These are phyloP conservation scores for Hypomecis punctinalis DNA, from an alignment of 2,888 invertebrate species.

Conservation along the genomic window DNA sequence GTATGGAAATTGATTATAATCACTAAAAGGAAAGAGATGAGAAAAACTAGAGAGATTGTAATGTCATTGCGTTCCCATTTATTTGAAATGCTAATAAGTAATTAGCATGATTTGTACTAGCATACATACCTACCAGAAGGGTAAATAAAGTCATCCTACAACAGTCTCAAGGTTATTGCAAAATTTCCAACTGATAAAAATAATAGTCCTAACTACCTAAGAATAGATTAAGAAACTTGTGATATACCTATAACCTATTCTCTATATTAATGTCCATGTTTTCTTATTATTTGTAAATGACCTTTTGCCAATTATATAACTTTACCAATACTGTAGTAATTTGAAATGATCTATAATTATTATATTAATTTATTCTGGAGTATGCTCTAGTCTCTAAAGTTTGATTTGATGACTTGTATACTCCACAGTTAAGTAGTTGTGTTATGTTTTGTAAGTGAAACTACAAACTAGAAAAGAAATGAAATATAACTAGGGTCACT, in stretches of 20 bases:
- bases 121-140: not conserved
- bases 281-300: no score
- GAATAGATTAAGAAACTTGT: no score
- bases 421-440: no score
- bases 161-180: conserved; percentile 1
- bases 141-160: not conserved
- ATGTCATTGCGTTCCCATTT: not conserved
- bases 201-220: not conserved
- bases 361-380: no score
- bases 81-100: conserved; percentile 4
- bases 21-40: not conserved
- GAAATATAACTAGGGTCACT: no score
- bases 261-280: not conserved
- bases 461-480: no score
- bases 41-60: not conserved
- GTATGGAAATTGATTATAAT: not conserved
- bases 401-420: no score
- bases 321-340: no score
- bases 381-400: no score
- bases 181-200: not conserved
- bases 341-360: no score
- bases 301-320: no score
- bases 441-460: no score
- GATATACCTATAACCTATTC: not conserved
- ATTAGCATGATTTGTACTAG: conserved; percentile 5